Percentiles rank a stretch among this genome's conserved stretches.
Conservation (phyloP, 2,797 vertebrate genomes). For the Falco peregrinus region DNA sequence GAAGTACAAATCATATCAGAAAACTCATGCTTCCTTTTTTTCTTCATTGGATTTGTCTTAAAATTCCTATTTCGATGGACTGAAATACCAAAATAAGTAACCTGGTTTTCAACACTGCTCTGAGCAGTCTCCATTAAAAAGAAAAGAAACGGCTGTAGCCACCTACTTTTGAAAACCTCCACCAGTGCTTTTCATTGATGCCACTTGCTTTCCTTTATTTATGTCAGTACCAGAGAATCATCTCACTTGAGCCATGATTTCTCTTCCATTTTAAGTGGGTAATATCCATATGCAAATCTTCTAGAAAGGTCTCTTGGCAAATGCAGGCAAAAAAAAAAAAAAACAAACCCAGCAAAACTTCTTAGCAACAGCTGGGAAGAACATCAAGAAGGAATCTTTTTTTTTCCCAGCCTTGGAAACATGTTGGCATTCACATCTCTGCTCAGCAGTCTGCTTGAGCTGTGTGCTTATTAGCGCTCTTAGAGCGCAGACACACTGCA, state of each 20-base stretch:
- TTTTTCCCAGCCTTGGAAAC: constrained; percentile 31
- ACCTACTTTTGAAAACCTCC: background rate
- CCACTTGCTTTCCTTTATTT: background rate
- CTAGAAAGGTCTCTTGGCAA: constrained; percentile 22
- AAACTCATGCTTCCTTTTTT: background rate
- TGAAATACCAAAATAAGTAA: background rate
- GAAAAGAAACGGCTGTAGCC: background rate
- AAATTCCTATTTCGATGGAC: background rate
- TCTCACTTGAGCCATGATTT: background rate
- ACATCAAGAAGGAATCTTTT: constrained; percentile 26
- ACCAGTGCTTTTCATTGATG: background rate
- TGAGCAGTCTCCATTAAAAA: background rate
- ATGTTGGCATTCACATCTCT: background rate
- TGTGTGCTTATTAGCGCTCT: background rate
- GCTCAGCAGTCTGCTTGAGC: background rate
- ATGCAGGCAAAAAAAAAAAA: background rate
- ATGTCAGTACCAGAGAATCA: background rate
- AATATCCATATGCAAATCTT: constrained; percentile 17
- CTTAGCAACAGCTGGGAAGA: constrained; percentile 58
- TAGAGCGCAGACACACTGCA: background rate
- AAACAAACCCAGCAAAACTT: background rate
- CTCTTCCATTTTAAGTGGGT: background rate
- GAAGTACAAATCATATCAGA: background rate
- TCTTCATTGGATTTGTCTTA: background rate
- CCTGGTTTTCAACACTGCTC: background rate